Conservation (phyloP, 1,140 invertebrate species). For the Liolophura sinensis region DNA sequence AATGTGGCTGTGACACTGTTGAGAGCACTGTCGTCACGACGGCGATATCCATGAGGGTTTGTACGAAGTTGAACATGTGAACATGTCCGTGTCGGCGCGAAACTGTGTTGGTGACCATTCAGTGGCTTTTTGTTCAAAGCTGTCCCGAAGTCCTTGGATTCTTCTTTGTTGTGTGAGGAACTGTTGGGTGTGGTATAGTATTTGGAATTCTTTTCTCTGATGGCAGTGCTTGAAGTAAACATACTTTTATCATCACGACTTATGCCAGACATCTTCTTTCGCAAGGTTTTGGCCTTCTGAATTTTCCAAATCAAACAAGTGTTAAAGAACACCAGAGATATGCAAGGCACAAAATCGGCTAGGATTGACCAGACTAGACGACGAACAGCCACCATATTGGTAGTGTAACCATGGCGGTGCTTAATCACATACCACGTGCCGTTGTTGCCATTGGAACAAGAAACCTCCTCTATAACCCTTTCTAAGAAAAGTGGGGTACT, state of each 20-base stretch:
- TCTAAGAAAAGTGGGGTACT: constrained; percentile 51
- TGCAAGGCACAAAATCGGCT: constrained; percentile 49
- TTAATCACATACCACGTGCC: constrained; percentile 24
- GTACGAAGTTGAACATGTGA: too few relatives aligned
- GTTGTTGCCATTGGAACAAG: constrained; percentile 25
- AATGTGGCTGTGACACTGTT: constrained; percentile 55
- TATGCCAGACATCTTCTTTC: constrained; percentile 33
- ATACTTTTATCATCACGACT: too few relatives aligned
- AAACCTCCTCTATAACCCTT: constrained; percentile 26
- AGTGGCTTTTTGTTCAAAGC: too few relatives aligned
- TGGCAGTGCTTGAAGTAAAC: too few relatives aligned
- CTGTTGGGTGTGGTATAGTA: too few relatives aligned
- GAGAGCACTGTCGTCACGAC: constrained; percentile 39
- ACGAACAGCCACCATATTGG: constrained; percentile 26
- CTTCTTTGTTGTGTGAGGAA: too few relatives aligned
- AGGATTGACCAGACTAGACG: constrained; percentile 43
- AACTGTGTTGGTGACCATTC: too few relatives aligned
- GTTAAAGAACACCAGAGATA: constrained; percentile 50
- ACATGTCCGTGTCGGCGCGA: too few relatives aligned
- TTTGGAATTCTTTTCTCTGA: too few relatives aligned
- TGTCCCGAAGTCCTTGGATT: too few relatives aligned
- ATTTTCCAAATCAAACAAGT: constrained; percentile 50
- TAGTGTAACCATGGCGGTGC: constrained; percentile 20
- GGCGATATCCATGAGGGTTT: not conserved
- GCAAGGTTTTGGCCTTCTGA: constrained; percentile 39